These are phyloP conservation scores for Xanthorhoe spadicearia DNA, from an alignment of 2,888 invertebrate species.

Conservation along the genomic window DNA sequence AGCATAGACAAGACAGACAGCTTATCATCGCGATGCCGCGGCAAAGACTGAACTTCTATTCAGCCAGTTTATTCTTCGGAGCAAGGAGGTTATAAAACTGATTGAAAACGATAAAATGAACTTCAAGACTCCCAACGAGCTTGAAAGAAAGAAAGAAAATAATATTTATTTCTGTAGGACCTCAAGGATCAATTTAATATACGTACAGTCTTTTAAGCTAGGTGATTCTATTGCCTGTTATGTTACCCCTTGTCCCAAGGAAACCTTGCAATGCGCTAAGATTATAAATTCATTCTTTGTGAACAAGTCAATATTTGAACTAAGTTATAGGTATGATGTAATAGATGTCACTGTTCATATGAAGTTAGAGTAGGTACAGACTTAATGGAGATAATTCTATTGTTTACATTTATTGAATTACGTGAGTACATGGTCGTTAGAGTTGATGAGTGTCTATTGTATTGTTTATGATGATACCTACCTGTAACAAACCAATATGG, in stretches of 20 bases:
- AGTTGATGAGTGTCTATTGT: neutral
- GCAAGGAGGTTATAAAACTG: constrained; percentile 36
- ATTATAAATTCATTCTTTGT: constrained; percentile 20
- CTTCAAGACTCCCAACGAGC: constrained; percentile 1
- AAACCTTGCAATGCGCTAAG: too few relatives aligned
- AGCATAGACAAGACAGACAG: constrained; percentile 18
- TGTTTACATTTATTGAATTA: constrained; percentile 30
- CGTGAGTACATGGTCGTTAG: neutral
- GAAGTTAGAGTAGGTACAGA: neutral
- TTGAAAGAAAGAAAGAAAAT: too few relatives aligned
- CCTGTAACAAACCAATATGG: neutral
- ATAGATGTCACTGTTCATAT: constrained; percentile 24
- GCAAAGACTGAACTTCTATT: constrained; percentile 35
- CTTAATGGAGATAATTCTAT: constrained; percentile 22
- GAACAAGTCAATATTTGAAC: constrained; percentile 38
- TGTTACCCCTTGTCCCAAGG: too few relatives aligned
- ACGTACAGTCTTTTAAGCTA: too few relatives aligned
- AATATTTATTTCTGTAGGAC: too few relatives aligned
- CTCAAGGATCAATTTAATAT: too few relatives aligned
- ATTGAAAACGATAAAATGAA: constrained; percentile 29
- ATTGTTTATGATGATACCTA: neutral
- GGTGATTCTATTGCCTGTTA: too few relatives aligned
- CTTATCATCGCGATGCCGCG: constrained; percentile 31
- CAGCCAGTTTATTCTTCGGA: constrained; percentile 27
- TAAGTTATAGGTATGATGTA: constrained; percentile 35